Percentiles rank a stretch among this genome's conserved stretches.
These are phyloP conservation scores for Drosophila albomicans DNA, from an alignment of 1,140 invertebrate species.

Conservation along the genomic window DNA sequence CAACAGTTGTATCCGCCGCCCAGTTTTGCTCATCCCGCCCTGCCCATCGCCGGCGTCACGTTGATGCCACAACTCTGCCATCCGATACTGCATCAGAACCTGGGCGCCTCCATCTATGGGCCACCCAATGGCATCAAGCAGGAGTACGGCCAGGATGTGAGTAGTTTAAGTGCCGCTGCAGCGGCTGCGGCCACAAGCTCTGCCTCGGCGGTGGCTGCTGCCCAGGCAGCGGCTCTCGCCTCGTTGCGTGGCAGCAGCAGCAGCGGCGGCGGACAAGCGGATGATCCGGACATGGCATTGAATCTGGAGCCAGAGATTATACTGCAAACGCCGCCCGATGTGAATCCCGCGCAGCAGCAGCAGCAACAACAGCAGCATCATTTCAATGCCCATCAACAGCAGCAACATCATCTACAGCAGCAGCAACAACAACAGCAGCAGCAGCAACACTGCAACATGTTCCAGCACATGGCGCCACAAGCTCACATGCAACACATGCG, in stretches of 20 bases:
- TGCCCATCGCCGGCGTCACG: constrained; percentile 76
- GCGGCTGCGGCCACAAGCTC: constrained; percentile 49
- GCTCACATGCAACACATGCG: constrained; percentile 80
- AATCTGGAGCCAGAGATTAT: constrained; percentile 81
- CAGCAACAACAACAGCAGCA: constrained; percentile 68
- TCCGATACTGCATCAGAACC: constrained; percentile 80
- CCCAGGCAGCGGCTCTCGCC: constrained; percentile 59
- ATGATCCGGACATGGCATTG: constrained; percentile 75
- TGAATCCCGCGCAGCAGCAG: constrained; percentile 74
- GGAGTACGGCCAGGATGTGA: constrained; percentile 75
- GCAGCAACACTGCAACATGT: constrained; percentile 82
- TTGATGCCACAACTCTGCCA: constrained; percentile 82
- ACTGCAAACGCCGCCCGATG: constrained; percentile 74
- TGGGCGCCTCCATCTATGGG: constrained; percentile 72
- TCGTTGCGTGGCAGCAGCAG: constrained; percentile 50
- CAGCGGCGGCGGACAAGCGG: constrained; percentile 40
- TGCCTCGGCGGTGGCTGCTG: constrained; percentile 61
- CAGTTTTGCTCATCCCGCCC: constrained; percentile 75
- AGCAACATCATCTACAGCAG: constrained; percentile 65
- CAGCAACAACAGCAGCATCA: constrained; percentile 80
- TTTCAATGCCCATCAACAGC: constrained; percentile 60
- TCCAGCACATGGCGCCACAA: constrained; percentile 81
- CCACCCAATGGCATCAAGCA: constrained; percentile 81
- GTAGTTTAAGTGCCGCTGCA: constrained; percentile 49
- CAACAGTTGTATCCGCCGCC: constrained; percentile 80